Evolutionary conservation across 2,113 vertebrate genomes (phyloP).

Genomic region (Brachypodius melanocephalos): DNA sequence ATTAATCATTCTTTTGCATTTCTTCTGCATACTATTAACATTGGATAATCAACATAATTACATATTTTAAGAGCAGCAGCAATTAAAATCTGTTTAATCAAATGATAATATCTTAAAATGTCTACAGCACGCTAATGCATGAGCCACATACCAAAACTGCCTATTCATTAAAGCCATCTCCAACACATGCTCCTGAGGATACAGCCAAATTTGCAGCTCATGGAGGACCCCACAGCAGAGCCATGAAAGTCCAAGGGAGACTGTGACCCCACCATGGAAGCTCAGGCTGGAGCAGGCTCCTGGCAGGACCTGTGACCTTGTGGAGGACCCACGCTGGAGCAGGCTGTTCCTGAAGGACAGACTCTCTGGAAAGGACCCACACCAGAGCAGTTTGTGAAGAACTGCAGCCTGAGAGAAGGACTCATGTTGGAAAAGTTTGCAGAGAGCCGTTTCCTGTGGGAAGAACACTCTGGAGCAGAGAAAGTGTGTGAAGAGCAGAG

Average conservation of each 20-base stretch:
- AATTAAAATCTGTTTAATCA: not conserved
- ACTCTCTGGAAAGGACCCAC: too few species aligned
- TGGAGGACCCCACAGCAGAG: fast-evolving
- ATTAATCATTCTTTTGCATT: not conserved
- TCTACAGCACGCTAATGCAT: not conserved
- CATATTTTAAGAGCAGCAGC: not conserved
- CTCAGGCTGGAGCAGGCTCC: not conserved
- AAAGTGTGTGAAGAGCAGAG: not conserved
- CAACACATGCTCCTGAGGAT: not conserved
- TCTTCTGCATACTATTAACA: not conserved
- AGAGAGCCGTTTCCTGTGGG: not conserved
- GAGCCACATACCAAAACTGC: not conserved
- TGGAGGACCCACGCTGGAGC: not conserved
- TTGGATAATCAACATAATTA: not conserved
- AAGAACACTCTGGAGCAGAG: not conserved
- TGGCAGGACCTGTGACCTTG: not conserved
- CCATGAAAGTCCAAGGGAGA: not conserved
- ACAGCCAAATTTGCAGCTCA: not conserved
- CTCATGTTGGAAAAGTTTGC: not conserved
- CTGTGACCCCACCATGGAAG: not conserved
- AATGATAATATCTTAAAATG: not conserved
- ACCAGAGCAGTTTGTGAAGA: not conserved
- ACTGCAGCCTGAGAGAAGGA: not conserved
- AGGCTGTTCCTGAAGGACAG: not conserved
- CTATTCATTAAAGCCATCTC: not conserved